Percentiles rank a stretch among this genome's conserved stretches.
phyloP scores from a whole-genome alignment of 2,797 vertebrate species.

The Denticeps clupeoides region DNA sequence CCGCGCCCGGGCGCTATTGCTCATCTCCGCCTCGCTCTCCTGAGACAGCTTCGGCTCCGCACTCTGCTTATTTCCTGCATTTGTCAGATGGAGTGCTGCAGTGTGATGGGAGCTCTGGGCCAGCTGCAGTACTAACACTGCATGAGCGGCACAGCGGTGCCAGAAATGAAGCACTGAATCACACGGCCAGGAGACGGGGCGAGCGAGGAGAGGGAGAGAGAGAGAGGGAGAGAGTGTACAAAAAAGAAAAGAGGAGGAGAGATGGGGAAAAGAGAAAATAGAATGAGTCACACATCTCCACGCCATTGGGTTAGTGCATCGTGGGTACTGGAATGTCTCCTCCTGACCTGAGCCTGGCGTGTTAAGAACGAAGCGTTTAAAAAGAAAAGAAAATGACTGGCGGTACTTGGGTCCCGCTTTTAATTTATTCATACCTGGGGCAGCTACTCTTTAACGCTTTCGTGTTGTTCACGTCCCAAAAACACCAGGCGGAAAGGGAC shows the following conservation, averaged over 20 bases:
- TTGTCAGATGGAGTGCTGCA: conserved; percentile 21
- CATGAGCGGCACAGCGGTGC: conserved; percentile 19
- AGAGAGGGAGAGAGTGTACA: conserved; percentile 4
- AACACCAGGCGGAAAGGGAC: background rate
- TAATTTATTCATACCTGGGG: too few relatives aligned
- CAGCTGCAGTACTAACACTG: conserved; percentile 10
- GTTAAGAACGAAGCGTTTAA: conserved; percentile 16
- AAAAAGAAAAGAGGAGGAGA: conserved; percentile 4
- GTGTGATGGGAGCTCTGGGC: conserved; percentile 21
- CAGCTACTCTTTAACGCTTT: too few relatives aligned
- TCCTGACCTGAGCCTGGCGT: conserved; percentile 3
- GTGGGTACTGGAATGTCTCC: conserved; percentile 23
- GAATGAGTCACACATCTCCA: too few relatives aligned
- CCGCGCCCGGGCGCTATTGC: conserved; percentile 16
- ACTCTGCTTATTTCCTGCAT: conserved; percentile 24
- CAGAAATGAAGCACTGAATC: conserved; percentile 12
- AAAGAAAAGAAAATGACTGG: background rate
- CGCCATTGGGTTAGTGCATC: too few relatives aligned
- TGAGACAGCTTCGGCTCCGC: conserved; percentile 19
- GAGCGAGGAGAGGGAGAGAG: conserved; percentile 4
- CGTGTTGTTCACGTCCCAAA: too few relatives aligned
- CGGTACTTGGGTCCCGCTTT: too few relatives aligned
- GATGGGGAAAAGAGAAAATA: background rate
- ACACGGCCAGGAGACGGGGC: conserved; percentile 5
- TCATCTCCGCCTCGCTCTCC: conserved; percentile 20